Evolutionary conservation across 2,113 vertebrate genomes (phyloP), one percentile per base, ranked within the genome.

Genomic region (Catharus fuscescens): DNA sequence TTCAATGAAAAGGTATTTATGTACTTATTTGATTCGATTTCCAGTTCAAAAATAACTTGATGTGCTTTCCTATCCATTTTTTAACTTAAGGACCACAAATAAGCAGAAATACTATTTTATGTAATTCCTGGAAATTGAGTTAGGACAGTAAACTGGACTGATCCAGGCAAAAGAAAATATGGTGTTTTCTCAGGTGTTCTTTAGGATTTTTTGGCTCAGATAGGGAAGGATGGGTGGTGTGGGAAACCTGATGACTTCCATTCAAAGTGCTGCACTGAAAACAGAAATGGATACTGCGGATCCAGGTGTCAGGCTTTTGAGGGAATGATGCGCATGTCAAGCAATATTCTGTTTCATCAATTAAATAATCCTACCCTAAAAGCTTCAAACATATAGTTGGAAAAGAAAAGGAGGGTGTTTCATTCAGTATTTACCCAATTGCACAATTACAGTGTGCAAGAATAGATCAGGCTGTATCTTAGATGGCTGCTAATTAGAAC

Each of bases 1-100:
- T 99, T 99, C 97, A 99, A 99, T 97, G 97, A 96, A 53, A 98
- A 98, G 99, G 99, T 99, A 98, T 98, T 94, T 69, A 18, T 60
- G 12, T 32, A 60, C 65, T 91, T n/a, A 40, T 64, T 38, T 89
- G 9, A 40, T 53, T 89, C 86, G 6, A 26, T 70, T 88, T 72
- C 74, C 8, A 9, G 74, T 93, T 95, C 62, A 48, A 50, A 82
- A 86, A 80, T 54, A 61, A 23, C 34, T 70, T 45, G 8, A 31
- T 21, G 4, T 66, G 4, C 28, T 50, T 64, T 81, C 24, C 18
- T 82, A 18, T 64, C 31, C 6, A 0, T 69, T 84, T 6, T 80
- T 90, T 95, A 71, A 53, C 23, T 36, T 62, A 59, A n/a, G 56
- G 50, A 52, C 93, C 32, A 31, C 20, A 59, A 57, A 47, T 50